phyloP scores from a whole-genome alignment of 1,140 invertebrate species.

The Lepidurus couesii region DNA sequence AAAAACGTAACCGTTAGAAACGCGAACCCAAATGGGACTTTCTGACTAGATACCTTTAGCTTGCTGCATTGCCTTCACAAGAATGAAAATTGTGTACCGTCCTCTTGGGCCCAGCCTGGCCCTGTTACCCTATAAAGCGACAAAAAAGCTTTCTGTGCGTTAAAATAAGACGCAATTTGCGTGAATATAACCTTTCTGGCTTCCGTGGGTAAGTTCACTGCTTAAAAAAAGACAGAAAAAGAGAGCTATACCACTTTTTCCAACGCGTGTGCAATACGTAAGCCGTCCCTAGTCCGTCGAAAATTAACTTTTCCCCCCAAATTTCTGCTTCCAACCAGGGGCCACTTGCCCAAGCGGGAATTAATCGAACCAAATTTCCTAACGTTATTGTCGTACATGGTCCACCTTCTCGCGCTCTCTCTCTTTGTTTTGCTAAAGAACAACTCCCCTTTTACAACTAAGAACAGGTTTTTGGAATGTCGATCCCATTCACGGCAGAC shows the following conservation, averaged over 20 bases:
- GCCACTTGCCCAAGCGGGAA: background rate
- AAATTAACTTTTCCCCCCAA: background rate
- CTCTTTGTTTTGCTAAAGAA: background rate
- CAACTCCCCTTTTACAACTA: background rate
- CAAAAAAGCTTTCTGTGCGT: background rate
- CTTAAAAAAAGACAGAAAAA: background rate
- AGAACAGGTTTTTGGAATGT: conserved; percentile 4
- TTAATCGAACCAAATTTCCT: background rate
- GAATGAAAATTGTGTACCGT: background rate
- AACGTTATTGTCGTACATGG: background rate
- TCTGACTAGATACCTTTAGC: background rate
- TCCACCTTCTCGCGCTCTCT: background rate
- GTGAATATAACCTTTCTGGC: background rate
- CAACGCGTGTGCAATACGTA: background rate
- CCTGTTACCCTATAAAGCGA: background rate
- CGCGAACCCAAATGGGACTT: background rate
- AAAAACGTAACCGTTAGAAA: background rate
- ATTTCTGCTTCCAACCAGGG: background rate
- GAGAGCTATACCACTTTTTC: background rate
- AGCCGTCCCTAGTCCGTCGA: background rate
- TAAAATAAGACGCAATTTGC: conserved; percentile 12
- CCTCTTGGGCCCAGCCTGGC: background rate
- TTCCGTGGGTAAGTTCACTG: background rate
- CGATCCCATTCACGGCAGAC: background rate
- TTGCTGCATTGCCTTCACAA: background rate